phyloP scores from a whole-genome alignment of 2,113 vertebrate genomes.

The Oryzias woworae region DNA sequence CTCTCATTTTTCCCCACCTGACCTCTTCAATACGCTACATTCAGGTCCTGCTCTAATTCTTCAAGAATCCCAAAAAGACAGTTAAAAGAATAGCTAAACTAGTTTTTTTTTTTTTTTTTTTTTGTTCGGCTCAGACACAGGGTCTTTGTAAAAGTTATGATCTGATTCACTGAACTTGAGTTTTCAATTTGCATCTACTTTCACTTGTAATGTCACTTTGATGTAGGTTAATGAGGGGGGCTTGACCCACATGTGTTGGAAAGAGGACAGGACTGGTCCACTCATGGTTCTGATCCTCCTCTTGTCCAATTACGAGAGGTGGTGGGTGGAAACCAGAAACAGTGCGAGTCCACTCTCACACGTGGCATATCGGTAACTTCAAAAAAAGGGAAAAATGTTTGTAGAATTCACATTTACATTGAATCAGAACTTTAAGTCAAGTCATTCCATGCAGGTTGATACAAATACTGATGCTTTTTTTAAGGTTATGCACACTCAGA shows the following conservation, averaged over 20 bases:
- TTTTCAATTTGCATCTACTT: slow-evolving; percentile 58
- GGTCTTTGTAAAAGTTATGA: slow-evolving; percentile 44
- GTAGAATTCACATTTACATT: background rate
- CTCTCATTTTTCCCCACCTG: slow-evolving; percentile 42
- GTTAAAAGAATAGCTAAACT: slow-evolving; percentile 7
- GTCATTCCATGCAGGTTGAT: background rate
- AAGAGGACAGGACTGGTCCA: slow-evolving; percentile 42
- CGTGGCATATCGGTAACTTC: background rate
- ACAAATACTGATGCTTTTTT: background rate
- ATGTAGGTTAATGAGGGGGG: slow-evolving; percentile 65
- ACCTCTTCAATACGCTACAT: slow-evolving; percentile 19
- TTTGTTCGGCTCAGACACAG: background rate
- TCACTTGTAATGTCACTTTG: slow-evolving; percentile 64
- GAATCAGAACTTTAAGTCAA: background rate
- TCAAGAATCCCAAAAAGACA: slow-evolving; percentile 42
- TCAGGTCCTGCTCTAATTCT: slow-evolving; percentile 32
- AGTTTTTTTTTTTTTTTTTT: background rate
- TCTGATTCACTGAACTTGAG: slow-evolving; percentile 52
- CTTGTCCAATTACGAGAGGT: slow-evolving; percentile 60
- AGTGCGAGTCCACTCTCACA: background rate
- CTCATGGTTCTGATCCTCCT: slow-evolving; percentile 64
- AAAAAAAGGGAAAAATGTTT: background rate
- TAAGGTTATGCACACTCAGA: too few species aligned
- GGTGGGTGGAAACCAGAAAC: slow-evolving; percentile 24
- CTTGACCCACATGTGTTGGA: slow-evolving; percentile 60